Conservation (phyloP, 2,113 vertebrate species). For the Hirundichthys speculiger region DNA sequence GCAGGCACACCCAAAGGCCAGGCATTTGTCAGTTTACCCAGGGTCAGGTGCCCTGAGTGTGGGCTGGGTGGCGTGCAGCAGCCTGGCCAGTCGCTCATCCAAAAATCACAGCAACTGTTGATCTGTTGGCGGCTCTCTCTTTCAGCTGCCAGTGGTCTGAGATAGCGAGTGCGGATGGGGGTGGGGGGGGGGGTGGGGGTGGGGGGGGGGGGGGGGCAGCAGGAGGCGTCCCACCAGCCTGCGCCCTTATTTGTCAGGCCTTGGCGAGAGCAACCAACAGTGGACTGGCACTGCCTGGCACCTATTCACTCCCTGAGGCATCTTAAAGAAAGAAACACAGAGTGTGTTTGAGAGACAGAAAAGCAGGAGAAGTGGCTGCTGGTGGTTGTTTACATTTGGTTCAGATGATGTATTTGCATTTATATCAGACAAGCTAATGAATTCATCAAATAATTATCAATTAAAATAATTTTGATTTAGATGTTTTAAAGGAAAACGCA, state of each 20-base stretch:
- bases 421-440: no score
- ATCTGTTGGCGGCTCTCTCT: constrained; percentile 52
- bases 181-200: not conserved
- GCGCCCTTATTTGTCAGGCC: constrained; percentile 63
- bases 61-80: constrained; percentile 55
- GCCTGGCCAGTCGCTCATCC: constrained; percentile 65
- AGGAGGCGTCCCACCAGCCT: constrained; percentile 49
- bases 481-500: no score
- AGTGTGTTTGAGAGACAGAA: constrained; percentile 12
- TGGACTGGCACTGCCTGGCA: constrained; percentile 68
- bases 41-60: constrained; percentile 67
- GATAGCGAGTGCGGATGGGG: constrained; percentile 39
- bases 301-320: constrained; percentile 54
- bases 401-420: no score
- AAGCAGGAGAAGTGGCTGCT: constrained; percentile 19
- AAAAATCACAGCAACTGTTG: constrained; percentile 71
- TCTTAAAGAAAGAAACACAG: constrained; percentile 38
- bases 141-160: constrained; percentile 67
- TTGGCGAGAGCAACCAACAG: constrained; percentile 43
- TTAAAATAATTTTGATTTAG: no score
- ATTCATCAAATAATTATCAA: no score
- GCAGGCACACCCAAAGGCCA: constrained; percentile 42
- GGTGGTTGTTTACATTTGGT: not conserved
- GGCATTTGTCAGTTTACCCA: constrained; percentile 78
- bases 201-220: constrained; percentile 12